A percentile compares a stretch with the other conserved stretches of the same genome.
These are phyloP conservation scores for Pemphredon lugubris DNA, from an alignment of 2,888 invertebrate genomes.

Conservation along the genomic window DNA sequence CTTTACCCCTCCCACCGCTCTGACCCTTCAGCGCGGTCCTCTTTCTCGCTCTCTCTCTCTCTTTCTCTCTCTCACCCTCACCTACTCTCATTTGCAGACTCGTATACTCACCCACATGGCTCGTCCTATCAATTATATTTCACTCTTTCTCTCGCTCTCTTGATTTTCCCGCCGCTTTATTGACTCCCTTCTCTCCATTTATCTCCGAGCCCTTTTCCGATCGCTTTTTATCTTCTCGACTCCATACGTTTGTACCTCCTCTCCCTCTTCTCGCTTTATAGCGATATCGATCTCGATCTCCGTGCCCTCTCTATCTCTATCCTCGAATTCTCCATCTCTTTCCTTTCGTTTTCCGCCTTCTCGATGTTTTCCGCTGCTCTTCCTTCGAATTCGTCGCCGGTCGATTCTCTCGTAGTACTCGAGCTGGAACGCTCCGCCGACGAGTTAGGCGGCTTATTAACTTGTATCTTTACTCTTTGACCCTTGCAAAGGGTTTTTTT, in stretches of 20 bases:
- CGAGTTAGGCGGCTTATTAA: slow-evolving; percentile 60
- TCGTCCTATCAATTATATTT: slow-evolving; percentile 1
- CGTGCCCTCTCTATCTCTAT: too few species aligned
- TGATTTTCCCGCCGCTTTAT: slow-evolving; percentile 39
- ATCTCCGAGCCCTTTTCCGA: background rate
- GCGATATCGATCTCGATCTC: background rate
- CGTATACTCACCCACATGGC: slow-evolving; percentile 8
- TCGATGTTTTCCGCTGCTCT: background rate
- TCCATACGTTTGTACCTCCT: too few species aligned
- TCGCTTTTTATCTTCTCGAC: too few species aligned
- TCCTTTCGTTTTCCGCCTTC: background rate
- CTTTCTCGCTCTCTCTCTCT: slow-evolving; percentile 19
- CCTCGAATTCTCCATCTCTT: background rate
- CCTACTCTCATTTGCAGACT: slow-evolving; percentile 32
- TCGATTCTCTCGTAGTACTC: slow-evolving; percentile 47
- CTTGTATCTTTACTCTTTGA: too few species aligned
- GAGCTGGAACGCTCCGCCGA: slow-evolving; percentile 55
- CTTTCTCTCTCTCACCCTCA: slow-evolving; percentile 1
- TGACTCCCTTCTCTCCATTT: slow-evolving; percentile 26
- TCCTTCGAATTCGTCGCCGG: background rate
- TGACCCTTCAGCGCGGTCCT: too few species aligned
- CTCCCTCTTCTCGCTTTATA: background rate
- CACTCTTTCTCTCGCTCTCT: slow-evolving; percentile 39
- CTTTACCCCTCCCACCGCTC: too few species aligned
- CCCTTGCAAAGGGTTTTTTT: too few species aligned